Conservation (phyloP, 2,113 vertebrate genomes). For the Rissa tridactyla region DNA sequence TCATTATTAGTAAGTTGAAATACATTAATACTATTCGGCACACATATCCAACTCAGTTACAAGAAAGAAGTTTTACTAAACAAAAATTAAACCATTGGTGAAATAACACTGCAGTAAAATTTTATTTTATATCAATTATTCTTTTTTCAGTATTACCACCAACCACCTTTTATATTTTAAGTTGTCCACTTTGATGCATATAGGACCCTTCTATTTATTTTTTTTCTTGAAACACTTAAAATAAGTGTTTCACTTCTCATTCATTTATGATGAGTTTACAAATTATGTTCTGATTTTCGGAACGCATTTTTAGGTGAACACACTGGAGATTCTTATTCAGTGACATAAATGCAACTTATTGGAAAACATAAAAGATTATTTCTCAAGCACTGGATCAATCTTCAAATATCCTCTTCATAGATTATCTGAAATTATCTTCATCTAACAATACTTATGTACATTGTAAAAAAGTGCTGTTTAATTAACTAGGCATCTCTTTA, state of each 20-base stretch:
- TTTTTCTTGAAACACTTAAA: not conserved
- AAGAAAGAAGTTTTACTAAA: not conserved
- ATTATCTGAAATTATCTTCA: conserved; percentile 1
- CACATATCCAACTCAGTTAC: not conserved
- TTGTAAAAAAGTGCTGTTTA: not conserved
- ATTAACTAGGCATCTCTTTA: not conserved
- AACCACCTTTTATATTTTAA: not conserved
- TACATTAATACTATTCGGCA: not conserved
- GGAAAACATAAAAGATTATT: not conserved
- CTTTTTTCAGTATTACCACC: not conserved
- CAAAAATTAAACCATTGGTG: not conserved
- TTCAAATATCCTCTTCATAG: conserved; percentile 2
- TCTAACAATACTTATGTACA: not conserved
- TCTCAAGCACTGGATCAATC: not conserved
- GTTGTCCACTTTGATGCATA: not conserved
- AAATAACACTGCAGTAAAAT: not conserved
- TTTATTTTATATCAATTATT: not conserved
- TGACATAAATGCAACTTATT: not conserved
- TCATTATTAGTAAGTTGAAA: not conserved
- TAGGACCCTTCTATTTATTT: not conserved
- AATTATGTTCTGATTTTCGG: not conserved
- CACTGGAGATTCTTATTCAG: not conserved
- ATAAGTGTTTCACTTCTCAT: not conserved
- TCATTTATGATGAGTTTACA: not conserved
- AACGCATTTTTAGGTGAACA: not conserved